These are phyloP conservation scores for Spodoptera exigua DNA, from an alignment of 2,888 invertebrate species.

Conservation along the genomic window DNA sequence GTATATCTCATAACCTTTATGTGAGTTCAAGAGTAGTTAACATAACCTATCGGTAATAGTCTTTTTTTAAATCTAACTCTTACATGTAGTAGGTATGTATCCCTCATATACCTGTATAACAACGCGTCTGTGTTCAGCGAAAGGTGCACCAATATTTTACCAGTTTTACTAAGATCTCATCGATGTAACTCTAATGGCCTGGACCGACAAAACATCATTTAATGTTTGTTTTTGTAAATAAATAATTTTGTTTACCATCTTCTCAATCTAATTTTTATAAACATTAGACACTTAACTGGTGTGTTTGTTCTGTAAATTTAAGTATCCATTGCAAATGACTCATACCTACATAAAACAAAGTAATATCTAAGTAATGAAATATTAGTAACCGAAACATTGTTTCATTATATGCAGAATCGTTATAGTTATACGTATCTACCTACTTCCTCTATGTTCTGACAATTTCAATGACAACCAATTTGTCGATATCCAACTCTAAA, in stretches of 20 bases:
- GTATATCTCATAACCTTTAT: slow-evolving; percentile 29
- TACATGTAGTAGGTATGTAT: background rate
- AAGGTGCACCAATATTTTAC: too few species aligned
- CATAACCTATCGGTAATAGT: too few species aligned
- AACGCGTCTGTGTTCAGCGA: background rate
- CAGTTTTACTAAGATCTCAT: too few species aligned
- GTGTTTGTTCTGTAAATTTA: slow-evolving; percentile 18
- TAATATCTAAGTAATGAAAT: too few species aligned
- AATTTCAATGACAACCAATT: slow-evolving; percentile 16
- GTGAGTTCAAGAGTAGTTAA: slow-evolving; percentile 37
- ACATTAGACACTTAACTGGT: slow-evolving; percentile 16
- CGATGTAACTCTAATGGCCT: background rate
- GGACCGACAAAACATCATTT: slow-evolving; percentile 9
- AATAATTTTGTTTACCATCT: slow-evolving; percentile 33
- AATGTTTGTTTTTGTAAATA: slow-evolving; percentile 34
- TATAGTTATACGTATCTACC: too few species aligned
- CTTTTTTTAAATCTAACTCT: slow-evolving; percentile 9
- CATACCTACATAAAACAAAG: too few species aligned
- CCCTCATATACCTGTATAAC: too few species aligned
- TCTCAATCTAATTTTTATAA: slow-evolving; percentile 31
- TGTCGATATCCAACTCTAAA: slow-evolving; percentile 16
- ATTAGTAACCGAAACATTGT: too few species aligned
- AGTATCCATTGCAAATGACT: too few species aligned
- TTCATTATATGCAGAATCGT: too few species aligned
- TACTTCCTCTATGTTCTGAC: background rate